Conservation (phyloP, 2,113 vertebrate species). For the Pholis gunnellus region DNA sequence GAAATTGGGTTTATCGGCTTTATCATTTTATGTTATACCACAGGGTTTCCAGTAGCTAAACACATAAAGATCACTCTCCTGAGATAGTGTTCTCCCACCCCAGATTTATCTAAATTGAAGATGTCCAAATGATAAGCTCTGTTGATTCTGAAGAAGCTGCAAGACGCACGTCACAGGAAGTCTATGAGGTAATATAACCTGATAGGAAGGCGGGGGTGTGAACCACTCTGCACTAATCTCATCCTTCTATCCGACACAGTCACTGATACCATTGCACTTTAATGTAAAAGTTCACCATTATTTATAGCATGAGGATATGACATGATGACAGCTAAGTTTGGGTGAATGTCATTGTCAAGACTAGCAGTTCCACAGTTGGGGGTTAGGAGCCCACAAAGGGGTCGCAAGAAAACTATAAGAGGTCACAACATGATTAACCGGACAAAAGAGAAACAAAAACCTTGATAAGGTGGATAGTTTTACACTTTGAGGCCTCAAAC, state of each 20-base stretch:
- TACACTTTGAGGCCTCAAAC: no score
- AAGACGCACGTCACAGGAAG: slow-evolving; percentile 21
- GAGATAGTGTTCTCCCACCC: background rate
- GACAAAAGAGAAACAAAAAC: background rate
- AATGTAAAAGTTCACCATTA: slow-evolving; percentile 18
- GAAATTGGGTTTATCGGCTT: background rate
- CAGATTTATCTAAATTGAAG: background rate
- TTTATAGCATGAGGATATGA: background rate
- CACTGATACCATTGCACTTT: background rate
- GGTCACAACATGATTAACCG: background rate
- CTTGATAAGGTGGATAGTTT: background rate
- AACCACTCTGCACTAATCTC: background rate
- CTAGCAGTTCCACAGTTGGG: background rate
- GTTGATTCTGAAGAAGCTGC: background rate
- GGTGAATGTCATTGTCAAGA: background rate
- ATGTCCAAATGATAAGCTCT: slow-evolving; percentile 12
- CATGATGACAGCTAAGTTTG: background rate
- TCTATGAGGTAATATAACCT: background rate
- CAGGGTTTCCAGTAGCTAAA: slow-evolving; percentile 18
- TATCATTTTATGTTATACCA: slow-evolving; percentile 3
- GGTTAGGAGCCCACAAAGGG: background rate
- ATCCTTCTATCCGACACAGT: background rate
- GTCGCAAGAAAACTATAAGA: background rate
- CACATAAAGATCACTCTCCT: background rate
- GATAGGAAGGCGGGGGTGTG: background rate